Evolutionary conservation across 2,797 vertebrate genomes (phyloP).

Genomic region (Thalassophryne amazonica): DNA sequence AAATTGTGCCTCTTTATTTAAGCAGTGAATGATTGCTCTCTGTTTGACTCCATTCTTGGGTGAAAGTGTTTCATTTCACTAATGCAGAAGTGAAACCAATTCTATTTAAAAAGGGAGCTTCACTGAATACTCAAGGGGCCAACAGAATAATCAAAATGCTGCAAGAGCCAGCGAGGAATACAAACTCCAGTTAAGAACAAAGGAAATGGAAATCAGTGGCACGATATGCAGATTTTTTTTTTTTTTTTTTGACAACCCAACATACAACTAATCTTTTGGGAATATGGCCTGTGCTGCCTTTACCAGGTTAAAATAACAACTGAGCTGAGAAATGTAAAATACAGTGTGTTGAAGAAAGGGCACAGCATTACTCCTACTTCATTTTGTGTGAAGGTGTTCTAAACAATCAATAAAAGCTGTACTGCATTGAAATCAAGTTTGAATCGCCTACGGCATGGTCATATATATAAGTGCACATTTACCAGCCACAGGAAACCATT

Average conservation of each 20-base stretch:
- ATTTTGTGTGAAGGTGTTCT: constrained; percentile 57
- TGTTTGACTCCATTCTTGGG: constrained; percentile 50
- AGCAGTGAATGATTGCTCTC: constrained; percentile 40
- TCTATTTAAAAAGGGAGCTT: constrained; percentile 50
- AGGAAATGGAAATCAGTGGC: constrained; percentile 69
- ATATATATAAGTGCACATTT: constrained; percentile 43
- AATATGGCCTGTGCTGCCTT: constrained; percentile 53
- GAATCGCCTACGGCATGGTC: constrained; percentile 48
- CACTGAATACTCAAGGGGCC: constrained; percentile 58
- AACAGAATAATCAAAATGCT: constrained; percentile 63
- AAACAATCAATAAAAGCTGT: constrained; percentile 65
- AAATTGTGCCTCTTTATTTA: constrained; percentile 31
- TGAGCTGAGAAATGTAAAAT: constrained; percentile 41
- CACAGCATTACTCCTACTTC: constrained; percentile 60
- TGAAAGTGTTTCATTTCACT: constrained; percentile 62
- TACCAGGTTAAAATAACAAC: constrained; percentile 61
- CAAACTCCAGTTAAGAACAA: constrained; percentile 71
- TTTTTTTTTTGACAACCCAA: constrained; percentile 63
- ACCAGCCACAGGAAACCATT: constrained; percentile 42
- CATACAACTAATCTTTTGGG: constrained; percentile 61
- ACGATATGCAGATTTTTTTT: constrained; percentile 68
- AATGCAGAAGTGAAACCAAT: constrained; percentile 66
- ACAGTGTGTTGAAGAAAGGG: constrained; percentile 39
- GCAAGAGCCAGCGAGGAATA: constrained; percentile 55
- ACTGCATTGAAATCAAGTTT: constrained; percentile 32